Evolutionary conservation across 2,797 vertebrate species (phyloP), one percentile per base, ranked within the genome.

Genomic region (Distichodus sexfasciatus): DNA sequence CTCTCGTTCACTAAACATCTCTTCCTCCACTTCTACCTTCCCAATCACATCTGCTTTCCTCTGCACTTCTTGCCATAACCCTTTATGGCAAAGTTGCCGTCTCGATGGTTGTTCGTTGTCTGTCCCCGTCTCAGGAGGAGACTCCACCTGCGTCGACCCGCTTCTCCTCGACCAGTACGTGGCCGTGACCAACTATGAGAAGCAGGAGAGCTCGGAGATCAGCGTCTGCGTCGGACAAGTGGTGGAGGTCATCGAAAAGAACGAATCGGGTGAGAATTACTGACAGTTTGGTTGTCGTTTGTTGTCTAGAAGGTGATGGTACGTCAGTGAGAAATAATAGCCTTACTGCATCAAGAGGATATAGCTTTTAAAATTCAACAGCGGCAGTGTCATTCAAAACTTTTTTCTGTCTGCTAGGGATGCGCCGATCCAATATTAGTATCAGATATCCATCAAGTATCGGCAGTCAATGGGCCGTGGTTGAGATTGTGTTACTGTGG

Each of bases 231-330:
- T 94, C 76, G 97, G 97, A 33, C 97, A 99, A 85, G 88, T 96
- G 77, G 97, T 99, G 85, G 97, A 99, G 78, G 96, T 99, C 88
- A 99, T 99, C 46, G 97, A 99, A 90, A 99, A 99, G 87, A 99
- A 98, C 0, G 97, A 99, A 86, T 97, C 97, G 44, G 97, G 97
- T 96, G 86, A 76, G 74, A 68, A 40, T 11, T 7, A 3, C 6
- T 6, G 24, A 7, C 31, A 19, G 7, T 3, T 33, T 29, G 41
- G 6, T 14, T 36, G 43, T n/a, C 38, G 28, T 58, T 9, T 44
- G 41, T 3, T 43, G 1, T 71, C 0, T 76, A 63, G 74, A 99
- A 96, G 97, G 3, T 99, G 97, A 96, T 99, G 97, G 97, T 99
- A 98, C 72, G 94, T 99, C 35, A 98, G 96, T 85, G n/a, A n/a